A percentile compares a stretch with the other conserved stretches of the same genome.
These are phyloP conservation scores for Ptiloglossa arizonensis DNA, from an alignment of 1,140 invertebrate genomes.

Conservation along the genomic window DNA sequence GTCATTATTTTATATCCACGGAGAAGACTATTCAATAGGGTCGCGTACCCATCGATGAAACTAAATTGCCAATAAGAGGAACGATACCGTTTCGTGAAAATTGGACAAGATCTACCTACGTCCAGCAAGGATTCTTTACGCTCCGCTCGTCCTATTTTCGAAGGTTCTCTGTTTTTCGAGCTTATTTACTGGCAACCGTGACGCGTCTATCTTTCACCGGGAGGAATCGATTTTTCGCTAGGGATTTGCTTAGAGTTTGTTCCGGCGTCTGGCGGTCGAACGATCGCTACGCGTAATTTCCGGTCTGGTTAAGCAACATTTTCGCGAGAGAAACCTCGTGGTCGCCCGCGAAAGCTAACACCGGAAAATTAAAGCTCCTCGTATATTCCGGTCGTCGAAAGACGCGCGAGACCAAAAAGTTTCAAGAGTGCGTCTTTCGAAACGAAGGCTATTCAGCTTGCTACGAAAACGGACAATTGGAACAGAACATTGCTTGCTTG, in stretches of 20 bases:
- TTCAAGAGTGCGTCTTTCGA: conserved; percentile 6
- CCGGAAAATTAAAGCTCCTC: conserved; percentile 66
- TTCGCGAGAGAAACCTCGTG: conserved; percentile 15
- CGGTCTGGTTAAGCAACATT: conserved; percentile 37
- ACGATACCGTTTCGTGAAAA: not conserved
- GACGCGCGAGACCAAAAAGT: not conserved
- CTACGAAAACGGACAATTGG: no score
- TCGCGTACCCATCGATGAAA: not conserved
- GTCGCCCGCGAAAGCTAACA: conserved; percentile 19
- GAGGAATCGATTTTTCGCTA: conserved; percentile 6
- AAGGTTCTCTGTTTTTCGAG: not conserved
- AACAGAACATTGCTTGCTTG: no score
- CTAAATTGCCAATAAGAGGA: not conserved
- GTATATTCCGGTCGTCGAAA: conserved; percentile 30
- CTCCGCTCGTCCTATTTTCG: not conserved
- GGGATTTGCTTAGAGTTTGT: not conserved
- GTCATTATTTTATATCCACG: no score
- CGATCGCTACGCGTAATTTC: conserved; percentile 53
- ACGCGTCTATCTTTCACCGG: not conserved
- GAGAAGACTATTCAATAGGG: no score
- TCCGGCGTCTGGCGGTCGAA: conserved; percentile 10
- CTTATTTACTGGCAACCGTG: not conserved
- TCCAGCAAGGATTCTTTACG: not conserved
- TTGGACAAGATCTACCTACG: not conserved
- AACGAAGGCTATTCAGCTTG: not conserved